A percentile compares a stretch with the other conserved stretches of the same genome.
Evolutionary conservation across 2,888 invertebrate genomes (phyloP).

Genomic region (Nebria brevicollis): DNA sequence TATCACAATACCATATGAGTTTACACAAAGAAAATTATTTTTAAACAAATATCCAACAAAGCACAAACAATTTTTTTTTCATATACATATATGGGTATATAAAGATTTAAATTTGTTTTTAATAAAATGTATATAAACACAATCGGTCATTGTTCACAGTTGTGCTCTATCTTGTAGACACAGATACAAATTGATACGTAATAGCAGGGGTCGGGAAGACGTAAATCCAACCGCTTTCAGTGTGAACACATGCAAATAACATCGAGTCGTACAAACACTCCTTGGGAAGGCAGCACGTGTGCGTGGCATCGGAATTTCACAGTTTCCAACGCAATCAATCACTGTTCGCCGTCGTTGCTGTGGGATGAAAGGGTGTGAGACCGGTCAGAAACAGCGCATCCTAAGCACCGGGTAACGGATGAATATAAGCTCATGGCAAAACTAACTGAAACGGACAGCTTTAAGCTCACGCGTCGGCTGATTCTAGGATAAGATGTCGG

Average conservation of each 20-base stretch:
- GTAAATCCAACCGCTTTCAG: not conserved
- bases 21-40: no score
- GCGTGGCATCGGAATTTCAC: constrained; percentile 36
- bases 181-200: constrained; percentile 44
- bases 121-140: not conserved
- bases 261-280: not conserved
- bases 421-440: not conserved
- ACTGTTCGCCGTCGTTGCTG: constrained; percentile 21
- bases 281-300: not conserved
- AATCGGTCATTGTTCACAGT: not conserved
- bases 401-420: not conserved
- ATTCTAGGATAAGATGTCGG: constrained; percentile 36
- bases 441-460: constrained; percentile 29
- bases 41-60: no score
- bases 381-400: not conserved
- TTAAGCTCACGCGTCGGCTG: constrained; percentile 28
- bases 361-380: not conserved
- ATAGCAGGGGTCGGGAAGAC: constrained; percentile 29
- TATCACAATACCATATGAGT: not conserved
- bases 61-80: no score
- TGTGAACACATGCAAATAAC: constrained; percentile 7
- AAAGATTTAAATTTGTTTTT: not conserved
- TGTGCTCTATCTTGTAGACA: not conserved
- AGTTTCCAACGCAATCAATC: constrained; percentile 44
- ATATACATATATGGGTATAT: not conserved